Base-by-base conservation (phyloP, 2,888 invertebrate genomes). In the Rotaria socialis region DNA sequence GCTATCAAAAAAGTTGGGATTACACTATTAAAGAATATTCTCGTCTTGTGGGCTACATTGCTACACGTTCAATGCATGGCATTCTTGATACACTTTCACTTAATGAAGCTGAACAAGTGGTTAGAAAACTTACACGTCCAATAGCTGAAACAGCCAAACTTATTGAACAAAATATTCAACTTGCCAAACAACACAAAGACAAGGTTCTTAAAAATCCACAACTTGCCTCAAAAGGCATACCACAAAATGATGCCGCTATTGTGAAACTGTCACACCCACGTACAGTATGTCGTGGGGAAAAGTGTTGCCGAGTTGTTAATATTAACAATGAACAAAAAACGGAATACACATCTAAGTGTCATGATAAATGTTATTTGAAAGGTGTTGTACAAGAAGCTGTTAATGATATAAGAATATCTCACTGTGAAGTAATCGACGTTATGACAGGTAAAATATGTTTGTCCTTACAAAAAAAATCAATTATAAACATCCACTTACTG, bases 101-200 rank as follows among this genome's bases (percentile, higher is more conserved):
- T 3, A 60, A 60, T 27, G 60, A 60, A 60, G 27, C 60, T 11
- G 60, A 27, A 27, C 60, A 60, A 60, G 11, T 60, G 11, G 19
- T 27, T 27, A 8, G 60, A 60, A 60, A 27, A 60, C 8, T 27
- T 27, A 27, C 27, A 11, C 60, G 60, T 27, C 60, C 60, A 10
- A 60, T 27, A 10, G 60, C 60, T 60, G 60, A 60, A 27, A 60
- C 7, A 60, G 8, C 27, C 14, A 60, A 8, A 60, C 60, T 60
- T 60, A 60, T 60, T 27, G 60, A 60, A 60, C 27, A 60, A n/a
- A 60, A 60, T 60, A 27, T 60, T 60, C 60, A 60, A 60, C 60
- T 60, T 10, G 60, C 60, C 14, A n/a, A 27, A 27, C 60, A 60
- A 27, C 60, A 60, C 14, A 27, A 27, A 60, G 27, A 60, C 6